Evolutionary conservation across 2,888 invertebrate genomes (phyloP).

Genomic region (Eupithecia subumbrata): DNA sequence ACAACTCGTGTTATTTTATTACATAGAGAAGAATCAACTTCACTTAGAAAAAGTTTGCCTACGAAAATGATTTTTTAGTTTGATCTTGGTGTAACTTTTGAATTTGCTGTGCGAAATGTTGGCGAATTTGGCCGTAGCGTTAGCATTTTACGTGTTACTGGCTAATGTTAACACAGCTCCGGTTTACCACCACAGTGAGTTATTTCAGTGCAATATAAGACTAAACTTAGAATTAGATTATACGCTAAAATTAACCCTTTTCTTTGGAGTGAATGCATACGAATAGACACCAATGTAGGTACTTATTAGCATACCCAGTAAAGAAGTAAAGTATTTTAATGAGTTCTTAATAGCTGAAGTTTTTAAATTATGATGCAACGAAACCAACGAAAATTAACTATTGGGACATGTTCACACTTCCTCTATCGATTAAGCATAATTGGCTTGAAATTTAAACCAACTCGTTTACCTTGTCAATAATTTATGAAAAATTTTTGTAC

Average conservation of each 20-base stretch:
- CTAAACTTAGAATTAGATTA: slow-evolving; percentile 3
- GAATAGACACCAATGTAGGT: neutral
- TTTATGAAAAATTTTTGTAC: no score
- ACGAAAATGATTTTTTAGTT: slow-evolving; percentile 13
- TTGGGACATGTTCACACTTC: neutral
- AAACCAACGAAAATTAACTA: no score
- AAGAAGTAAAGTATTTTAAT: neutral
- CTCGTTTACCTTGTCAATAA: no score
- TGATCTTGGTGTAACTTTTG: neutral
- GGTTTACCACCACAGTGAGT: slow-evolving; percentile 61
- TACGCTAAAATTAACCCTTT: neutral
- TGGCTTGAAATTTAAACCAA: no score
- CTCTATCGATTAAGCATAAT: no score
- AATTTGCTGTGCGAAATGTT: slow-evolving; percentile 50
- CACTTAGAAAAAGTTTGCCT: slow-evolving; percentile 7
- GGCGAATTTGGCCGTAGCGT: slow-evolving; percentile 42
- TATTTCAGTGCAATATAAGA: slow-evolving; percentile 8
- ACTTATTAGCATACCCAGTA: neutral
- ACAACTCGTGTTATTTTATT: neutral
- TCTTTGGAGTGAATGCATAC: neutral
- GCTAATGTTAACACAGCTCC: slow-evolving; percentile 57
- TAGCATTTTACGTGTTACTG: slow-evolving; percentile 49
- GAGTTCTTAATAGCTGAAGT: no score
- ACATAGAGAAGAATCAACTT: neutral
- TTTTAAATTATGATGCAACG: no score